Percentiles rank a stretch among this genome's conserved stretches.
Conservation (phyloP, 2,113 vertebrate genomes). For the Castor canadensis region DNA sequence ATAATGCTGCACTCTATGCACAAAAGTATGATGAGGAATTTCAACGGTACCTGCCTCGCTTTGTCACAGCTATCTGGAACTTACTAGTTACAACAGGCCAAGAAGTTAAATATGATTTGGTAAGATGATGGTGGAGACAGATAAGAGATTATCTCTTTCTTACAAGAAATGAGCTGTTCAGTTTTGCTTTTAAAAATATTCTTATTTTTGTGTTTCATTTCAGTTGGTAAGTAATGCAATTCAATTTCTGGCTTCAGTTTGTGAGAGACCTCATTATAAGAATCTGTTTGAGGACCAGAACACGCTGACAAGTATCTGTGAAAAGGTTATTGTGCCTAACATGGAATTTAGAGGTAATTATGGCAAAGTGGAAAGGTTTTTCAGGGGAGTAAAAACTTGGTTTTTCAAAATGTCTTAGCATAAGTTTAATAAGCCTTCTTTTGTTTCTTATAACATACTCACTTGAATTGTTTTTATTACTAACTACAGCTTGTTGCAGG, state of each 20-base stretch:
- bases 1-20: slow-evolving; percentile 98
- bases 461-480: background rate
- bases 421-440: background rate
- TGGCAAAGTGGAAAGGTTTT: background rate
- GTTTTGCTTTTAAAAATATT: slow-evolving; percentile 54
- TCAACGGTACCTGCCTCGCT: slow-evolving; percentile 95
- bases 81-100: slow-evolving; percentile 97
- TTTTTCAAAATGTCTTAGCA: background rate
- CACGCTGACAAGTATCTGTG: slow-evolving; percentile 97
- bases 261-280: slow-evolving; percentile 98
- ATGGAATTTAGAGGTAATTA: slow-evolving; percentile 99
- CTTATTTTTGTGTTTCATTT: slow-evolving; percentile 68
- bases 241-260: slow-evolving; percentile 98
- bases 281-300: slow-evolving; percentile 98
- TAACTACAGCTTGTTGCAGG: background rate
- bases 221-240: slow-evolving; percentile 99
- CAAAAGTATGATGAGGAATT: slow-evolving; percentile 99
- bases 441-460: background rate
- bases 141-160: background rate
- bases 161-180: slow-evolving; percentile 1
- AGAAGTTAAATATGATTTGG: slow-evolving; percentile 99
- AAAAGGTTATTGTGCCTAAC: slow-evolving; percentile 99
- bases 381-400: background rate
- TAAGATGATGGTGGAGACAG: slow-evolving; percentile 80
- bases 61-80: slow-evolving; percentile 99